These are phyloP conservation scores for Crypturellus tataupa DNA, from an alignment of 2,797 vertebrate genomes.

Conservation along the genomic window DNA sequence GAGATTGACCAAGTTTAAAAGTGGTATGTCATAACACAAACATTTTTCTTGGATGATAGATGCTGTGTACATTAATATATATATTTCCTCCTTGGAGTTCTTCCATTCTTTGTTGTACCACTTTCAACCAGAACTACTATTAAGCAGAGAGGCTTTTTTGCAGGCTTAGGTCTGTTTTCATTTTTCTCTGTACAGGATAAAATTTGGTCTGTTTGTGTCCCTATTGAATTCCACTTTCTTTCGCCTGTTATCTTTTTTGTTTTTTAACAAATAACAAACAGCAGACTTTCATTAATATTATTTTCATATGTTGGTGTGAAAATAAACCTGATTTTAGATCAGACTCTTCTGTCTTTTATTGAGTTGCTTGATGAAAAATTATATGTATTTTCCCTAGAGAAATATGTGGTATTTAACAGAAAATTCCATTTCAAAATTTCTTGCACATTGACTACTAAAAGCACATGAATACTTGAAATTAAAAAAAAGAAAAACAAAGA, in stretches of 20 bases:
- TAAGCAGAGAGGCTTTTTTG: background rate
- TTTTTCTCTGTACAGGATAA: background rate
- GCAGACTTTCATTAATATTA: no score
- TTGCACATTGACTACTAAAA: background rate
- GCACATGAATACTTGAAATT: background rate
- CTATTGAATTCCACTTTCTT: background rate
- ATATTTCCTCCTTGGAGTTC: background rate
- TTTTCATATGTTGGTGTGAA: background rate
- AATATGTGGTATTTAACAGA: background rate
- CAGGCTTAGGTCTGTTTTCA: background rate
- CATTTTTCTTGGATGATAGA: constrained; percentile 10
- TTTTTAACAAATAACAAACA: background rate
- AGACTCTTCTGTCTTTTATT: background rate
- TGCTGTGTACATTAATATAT: background rate
- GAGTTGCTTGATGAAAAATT: background rate
- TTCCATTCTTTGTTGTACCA: background rate
- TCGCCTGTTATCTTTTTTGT: background rate
- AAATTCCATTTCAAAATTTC: background rate
- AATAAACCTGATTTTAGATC: background rate
- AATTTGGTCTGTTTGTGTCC: background rate
- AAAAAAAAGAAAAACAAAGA: background rate
- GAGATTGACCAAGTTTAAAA: background rate
- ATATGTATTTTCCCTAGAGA: background rate
- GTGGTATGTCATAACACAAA: background rate
- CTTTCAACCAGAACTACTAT: background rate